These are phyloP conservation scores for Melanerpes formicivorus DNA, from an alignment of 2,113 vertebrate species.

Conservation along the genomic window DNA sequence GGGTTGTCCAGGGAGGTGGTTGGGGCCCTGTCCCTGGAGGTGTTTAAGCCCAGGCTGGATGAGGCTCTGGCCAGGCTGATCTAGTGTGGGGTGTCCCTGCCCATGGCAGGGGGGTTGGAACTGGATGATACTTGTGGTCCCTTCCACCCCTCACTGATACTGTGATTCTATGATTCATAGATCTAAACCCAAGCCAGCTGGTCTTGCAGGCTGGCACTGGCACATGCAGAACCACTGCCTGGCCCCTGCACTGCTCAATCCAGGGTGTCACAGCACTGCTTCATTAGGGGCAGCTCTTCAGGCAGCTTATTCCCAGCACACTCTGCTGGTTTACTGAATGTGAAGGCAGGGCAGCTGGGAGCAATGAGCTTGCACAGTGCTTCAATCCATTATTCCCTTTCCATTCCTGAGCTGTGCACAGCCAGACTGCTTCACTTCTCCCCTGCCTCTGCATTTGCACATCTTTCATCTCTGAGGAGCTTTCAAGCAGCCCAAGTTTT, in stretches of 20 bases:
- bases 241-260: background rate
- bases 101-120: no score
- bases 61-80: no score
- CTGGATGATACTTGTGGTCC: no score
- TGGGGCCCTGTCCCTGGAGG: no score
- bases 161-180: background rate
- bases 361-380: background rate
- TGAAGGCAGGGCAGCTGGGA: background rate
- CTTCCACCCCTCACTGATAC: no score
- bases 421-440: constrained; percentile 36
- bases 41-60: no score
- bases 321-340: background rate
- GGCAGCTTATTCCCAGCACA: background rate
- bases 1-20: no score
- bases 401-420: background rate
- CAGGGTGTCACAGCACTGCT: background rate
- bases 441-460: constrained; percentile 26
- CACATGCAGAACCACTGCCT: background rate
- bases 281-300: background rate
- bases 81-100: no score
- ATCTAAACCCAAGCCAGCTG: background rate
- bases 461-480: constrained; percentile 48
- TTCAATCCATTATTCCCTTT: constrained; percentile 34
- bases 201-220: background rate
- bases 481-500: constrained; percentile 54